Evolutionary conservation across 2,888 invertebrate genomes (phyloP).

Genomic region (Kuschelorhynchus macadamiae): DNA sequence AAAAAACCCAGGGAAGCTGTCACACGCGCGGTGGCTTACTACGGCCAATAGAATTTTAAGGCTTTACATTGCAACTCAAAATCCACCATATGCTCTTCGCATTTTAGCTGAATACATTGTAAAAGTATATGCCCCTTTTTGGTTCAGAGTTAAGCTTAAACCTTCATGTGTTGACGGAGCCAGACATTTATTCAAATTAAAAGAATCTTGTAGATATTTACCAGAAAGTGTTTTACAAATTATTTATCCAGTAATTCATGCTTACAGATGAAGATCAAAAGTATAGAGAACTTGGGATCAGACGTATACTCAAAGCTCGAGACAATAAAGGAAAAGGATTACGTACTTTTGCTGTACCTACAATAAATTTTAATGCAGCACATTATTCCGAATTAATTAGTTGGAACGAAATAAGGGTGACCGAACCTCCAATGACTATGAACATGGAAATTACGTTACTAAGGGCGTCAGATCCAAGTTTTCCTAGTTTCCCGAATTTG

Average conservation of each 20-base stretch:
- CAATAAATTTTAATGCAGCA: too few relatives aligned
- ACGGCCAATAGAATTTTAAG: conserved; percentile 6
- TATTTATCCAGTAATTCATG: conserved; percentile 7
- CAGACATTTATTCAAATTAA: conserved; percentile 6
- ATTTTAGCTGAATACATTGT: neutral
- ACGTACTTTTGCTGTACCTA: too few relatives aligned
- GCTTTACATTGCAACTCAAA: conserved; percentile 10
- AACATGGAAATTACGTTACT: too few relatives aligned
- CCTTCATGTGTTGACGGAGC: conserved; percentile 4
- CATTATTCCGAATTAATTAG: too few relatives aligned
- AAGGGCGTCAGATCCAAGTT: too few relatives aligned
- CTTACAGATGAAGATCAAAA: too few relatives aligned
- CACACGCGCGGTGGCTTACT: conserved; percentile 9
- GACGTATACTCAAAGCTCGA: too few relatives aligned
- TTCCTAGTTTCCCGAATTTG: too few relatives aligned
- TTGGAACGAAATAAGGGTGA: too few relatives aligned
- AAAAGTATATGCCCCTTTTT: conserved; percentile 11
- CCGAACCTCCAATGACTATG: too few relatives aligned
- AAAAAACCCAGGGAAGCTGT: conserved; percentile 5
- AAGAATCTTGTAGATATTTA: neutral
- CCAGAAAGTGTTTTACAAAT: neutral
- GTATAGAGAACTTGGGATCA: too few relatives aligned
- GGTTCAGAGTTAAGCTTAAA: conserved; percentile 6
- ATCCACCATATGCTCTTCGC: neutral
- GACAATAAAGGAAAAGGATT: too few relatives aligned